Evolutionary conservation across 2,888 invertebrate genomes (phyloP), one percentile per base, ranked within the genome.

Genomic region (Iselma pallidipennis): DNA sequence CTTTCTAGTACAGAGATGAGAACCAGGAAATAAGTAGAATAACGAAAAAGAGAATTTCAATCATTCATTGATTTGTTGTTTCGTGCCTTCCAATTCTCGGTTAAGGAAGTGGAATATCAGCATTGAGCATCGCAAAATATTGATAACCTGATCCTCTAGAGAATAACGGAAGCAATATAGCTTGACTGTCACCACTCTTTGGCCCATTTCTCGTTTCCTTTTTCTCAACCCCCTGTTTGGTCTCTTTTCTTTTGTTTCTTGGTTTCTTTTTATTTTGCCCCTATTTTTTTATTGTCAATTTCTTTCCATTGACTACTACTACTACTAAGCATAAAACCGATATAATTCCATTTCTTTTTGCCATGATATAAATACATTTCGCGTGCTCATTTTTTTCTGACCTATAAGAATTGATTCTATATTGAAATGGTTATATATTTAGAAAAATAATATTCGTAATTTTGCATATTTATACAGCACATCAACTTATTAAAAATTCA

Each of bases 81-180:
- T 59, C 66, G 65, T 61, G 65, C 63, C 58, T 23, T 64, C 63
- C 67, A 68, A 66, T 70, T 65, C 65, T 61, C 63, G 66, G 66
- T 66, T 67, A 67, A 70, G 69, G 70, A 71, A 71, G 70, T 74
- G 69, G 71, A 71, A 74, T 73, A 72, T 71, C 69, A 67, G 67
- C 66, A 68, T 70, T 70, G 65, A 68, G 70, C 65, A 70, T 70
- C 69, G 69, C 70, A 61, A 71, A 70, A 73, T 74, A 76, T 73
- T 73, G 75, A 76, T 75, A 76, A 75, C 72, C 66, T 68, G 68
- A 72, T 72, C 71, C 72, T 69, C 70, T 67, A 66, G 73, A 71
- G 72, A 70, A 71, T 70, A 73, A 69, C 73, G 70, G 71, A 73
- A 70, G 74, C 73, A 73, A 73, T 74, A 74, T 71, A 71, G 70